These are phyloP conservation scores for Ellobium chinense DNA, from an alignment of 2,888 invertebrate species.

Conservation along the genomic window DNA sequence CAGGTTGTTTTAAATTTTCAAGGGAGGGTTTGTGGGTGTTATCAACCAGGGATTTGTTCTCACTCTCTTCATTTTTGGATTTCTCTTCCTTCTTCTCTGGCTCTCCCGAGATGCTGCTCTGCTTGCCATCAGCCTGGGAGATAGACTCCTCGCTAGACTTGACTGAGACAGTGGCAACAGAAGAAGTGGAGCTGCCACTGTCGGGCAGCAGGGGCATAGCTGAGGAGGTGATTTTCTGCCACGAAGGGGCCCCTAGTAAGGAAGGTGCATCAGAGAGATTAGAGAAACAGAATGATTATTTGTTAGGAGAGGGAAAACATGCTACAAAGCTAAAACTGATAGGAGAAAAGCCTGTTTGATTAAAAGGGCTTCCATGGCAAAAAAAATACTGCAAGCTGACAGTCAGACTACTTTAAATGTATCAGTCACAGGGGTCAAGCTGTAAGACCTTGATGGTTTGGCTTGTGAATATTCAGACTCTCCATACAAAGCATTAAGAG, in stretches of 20 bases:
- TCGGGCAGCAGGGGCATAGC: slow-evolving; percentile 53
- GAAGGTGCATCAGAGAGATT: background rate
- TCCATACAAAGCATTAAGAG: too few species aligned
- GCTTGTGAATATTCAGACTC: too few species aligned
- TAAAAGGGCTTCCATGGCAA: too few species aligned
- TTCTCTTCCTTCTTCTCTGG: slow-evolving; percentile 36
- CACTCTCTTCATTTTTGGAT: background rate
- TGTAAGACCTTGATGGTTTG: too few species aligned
- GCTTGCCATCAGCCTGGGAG: slow-evolving; percentile 36
- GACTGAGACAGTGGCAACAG: slow-evolving; percentile 21
- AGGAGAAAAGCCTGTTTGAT: too few species aligned
- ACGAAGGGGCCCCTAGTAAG: slow-evolving; percentile 40
- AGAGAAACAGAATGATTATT: too few species aligned
- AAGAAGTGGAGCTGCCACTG: slow-evolving; percentile 44
- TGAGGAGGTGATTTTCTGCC: slow-evolving; percentile 52
- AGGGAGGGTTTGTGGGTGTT: background rate
- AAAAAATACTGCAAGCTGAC: too few species aligned
- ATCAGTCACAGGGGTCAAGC: too few species aligned
- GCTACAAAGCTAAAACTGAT: too few species aligned
- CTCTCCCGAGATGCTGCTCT: background rate
- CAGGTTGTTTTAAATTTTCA: too few species aligned
- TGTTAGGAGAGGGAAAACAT: too few species aligned
- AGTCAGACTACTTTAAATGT: too few species aligned
- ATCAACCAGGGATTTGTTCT: background rate
- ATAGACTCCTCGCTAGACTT: slow-evolving; percentile 49